These are phyloP conservation scores for Paracyclopina nana DNA, from an alignment of 1,140 invertebrate genomes.

Conservation along the genomic window DNA sequence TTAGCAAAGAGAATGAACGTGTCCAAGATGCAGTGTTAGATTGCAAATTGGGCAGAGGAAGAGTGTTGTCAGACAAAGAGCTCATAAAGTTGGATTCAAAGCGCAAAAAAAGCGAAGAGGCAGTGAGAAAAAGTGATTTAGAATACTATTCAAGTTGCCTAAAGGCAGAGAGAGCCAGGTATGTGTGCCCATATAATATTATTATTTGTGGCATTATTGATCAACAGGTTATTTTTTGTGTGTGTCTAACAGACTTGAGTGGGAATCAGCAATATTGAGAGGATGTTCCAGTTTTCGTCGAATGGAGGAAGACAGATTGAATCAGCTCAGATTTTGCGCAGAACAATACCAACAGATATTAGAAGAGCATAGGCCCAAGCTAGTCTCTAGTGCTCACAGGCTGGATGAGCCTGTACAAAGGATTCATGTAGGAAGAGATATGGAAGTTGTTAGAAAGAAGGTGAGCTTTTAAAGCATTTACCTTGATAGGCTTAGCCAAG, in stretches of 20 bases:
- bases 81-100: constrained; percentile 32
- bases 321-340: constrained; percentile 52
- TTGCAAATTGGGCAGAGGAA: constrained; percentile 24
- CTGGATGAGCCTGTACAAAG: constrained; percentile 43
- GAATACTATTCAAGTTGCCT: constrained; percentile 81
- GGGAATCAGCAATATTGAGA: constrained; percentile 66
- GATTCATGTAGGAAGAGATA: constrained; percentile 49
- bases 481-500: no score
- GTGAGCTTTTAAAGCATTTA: constrained; percentile 35
- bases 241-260: constrained; percentile 44
- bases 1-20: constrained; percentile 66
- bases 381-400: constrained; percentile 41
- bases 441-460: constrained; percentile 41
- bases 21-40: constrained; percentile 44
- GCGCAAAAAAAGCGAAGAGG: constrained; percentile 68
- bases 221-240: not conserved
- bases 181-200: constrained; percentile 21
- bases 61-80: constrained; percentile 42
- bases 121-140: constrained; percentile 67
- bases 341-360: constrained; percentile 54
- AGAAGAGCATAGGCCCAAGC: constrained; percentile 29
- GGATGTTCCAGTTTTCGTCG: constrained; percentile 46
- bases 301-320: constrained; percentile 69
- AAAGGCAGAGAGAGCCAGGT: constrained; percentile 62
- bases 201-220: no score